Percentiles rank a stretch among this genome's conserved stretches.
Conservation (phyloP, 2,888 invertebrate genomes). For the Phania funesta region DNA sequence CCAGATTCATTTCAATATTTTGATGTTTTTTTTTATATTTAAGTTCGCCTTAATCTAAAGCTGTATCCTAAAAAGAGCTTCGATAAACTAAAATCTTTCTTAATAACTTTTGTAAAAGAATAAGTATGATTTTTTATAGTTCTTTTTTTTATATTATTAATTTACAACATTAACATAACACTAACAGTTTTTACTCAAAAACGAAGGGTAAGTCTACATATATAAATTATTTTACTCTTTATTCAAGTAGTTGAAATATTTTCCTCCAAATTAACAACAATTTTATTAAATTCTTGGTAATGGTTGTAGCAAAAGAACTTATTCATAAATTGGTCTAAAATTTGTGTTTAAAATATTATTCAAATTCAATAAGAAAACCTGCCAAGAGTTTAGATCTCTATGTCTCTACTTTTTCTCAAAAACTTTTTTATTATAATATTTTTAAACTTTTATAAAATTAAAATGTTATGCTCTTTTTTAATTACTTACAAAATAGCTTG, state of each 20-base stretch:
- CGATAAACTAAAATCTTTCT: conserved; percentile 48
- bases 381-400: conserved; percentile 69
- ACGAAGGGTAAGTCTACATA: conserved; percentile 55
- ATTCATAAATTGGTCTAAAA: neutral
- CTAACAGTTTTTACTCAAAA: conserved; percentile 56
- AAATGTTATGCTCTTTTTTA: neutral
- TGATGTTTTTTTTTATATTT: conserved; percentile 25
- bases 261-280: conserved; percentile 13
- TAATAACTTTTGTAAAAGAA: conserved; percentile 1
- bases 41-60: conserved; percentile 40
- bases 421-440: conserved; percentile 25
- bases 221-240: conserved; percentile 31
- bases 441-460: neutral
- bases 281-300: conserved; percentile 61
- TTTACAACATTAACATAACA: conserved; percentile 61
- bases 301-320: neutral
- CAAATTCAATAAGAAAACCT: conserved; percentile 23
- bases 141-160: conserved; percentile 19
- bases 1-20: conserved; percentile 29
- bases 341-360: neutral
- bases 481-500: conserved; percentile 20
- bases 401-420: conserved; percentile 35
- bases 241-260: conserved; percentile 55
- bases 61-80: conserved; percentile 62
- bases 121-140: neutral